These are phyloP conservation scores for Athalia rosae DNA, from an alignment of 2,888 invertebrate genomes.

Conservation along the genomic window DNA sequence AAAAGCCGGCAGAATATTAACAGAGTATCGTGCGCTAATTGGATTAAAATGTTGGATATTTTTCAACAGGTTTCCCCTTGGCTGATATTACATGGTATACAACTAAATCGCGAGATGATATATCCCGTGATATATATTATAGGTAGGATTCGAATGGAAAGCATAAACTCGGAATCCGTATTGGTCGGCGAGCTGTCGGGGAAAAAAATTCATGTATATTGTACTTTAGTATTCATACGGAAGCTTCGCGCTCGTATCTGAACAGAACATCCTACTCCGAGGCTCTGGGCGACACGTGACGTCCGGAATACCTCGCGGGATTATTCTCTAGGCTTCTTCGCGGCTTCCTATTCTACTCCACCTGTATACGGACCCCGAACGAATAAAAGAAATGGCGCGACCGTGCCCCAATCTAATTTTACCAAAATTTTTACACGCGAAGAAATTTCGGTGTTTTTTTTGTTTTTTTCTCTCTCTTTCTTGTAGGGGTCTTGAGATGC, in stretches of 20 bases:
- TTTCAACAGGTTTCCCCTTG: too few species aligned
- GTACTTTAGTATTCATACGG: slow-evolving; percentile 34
- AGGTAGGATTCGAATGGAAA: neutral
- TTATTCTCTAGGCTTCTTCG: slow-evolving; percentile 16
- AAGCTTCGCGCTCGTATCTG: slow-evolving; percentile 9
- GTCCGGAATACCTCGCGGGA: slow-evolving; percentile 4
- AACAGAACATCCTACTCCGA: slow-evolving; percentile 6
- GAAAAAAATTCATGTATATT: slow-evolving; percentile 37
- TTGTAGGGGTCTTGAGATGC: too few species aligned
- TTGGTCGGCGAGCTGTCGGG: slow-evolving; percentile 33
- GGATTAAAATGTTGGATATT: too few species aligned
- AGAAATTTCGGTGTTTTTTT: too few species aligned
- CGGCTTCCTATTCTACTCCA: neutral
- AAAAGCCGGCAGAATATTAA: too few species aligned
- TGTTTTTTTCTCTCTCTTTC: too few species aligned
- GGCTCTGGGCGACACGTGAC: slow-evolving; percentile 28
- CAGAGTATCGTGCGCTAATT: too few species aligned
- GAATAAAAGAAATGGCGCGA: neutral
- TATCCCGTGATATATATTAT: too few species aligned
- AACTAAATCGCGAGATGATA: too few species aligned
- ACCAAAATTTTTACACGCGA: too few species aligned
- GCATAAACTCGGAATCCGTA: slow-evolving; percentile 31
- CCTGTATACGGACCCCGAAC: neutral
- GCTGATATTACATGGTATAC: too few species aligned
- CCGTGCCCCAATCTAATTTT: neutral